These are phyloP conservation scores for Akabosia matsudoensis DNA, from an alignment of 1,140 invertebrate genomes.

Conservation along the genomic window DNA sequence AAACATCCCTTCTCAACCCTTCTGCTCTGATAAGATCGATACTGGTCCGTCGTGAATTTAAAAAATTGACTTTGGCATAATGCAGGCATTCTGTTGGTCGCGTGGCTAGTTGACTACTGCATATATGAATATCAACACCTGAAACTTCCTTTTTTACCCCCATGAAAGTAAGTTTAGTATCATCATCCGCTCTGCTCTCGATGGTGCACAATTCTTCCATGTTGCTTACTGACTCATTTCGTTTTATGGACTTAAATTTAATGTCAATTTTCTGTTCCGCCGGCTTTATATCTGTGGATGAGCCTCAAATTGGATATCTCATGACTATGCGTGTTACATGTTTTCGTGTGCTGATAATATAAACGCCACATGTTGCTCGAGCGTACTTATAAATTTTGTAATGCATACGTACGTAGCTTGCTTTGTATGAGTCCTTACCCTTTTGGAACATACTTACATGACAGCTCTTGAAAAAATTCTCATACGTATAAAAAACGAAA, in stretches of 20 bases:
- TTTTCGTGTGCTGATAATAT: background rate
- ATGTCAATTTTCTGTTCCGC: background rate
- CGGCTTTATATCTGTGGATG: background rate
- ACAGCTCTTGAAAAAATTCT: no score
- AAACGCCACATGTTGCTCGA: background rate
- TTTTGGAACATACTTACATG: no score
- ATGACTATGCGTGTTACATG: background rate
- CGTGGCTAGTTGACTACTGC: background rate
- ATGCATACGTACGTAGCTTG: background rate
- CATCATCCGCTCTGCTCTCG: no score
- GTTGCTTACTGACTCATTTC: background rate
- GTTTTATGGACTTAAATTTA: conserved; percentile 5
- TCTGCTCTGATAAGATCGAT: background rate
- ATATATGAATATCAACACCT: background rate
- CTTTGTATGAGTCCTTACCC: no score
- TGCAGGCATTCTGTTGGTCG: conserved; percentile 5
- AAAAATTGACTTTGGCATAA: background rate
- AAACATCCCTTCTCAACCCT: no score
- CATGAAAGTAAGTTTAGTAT: background rate
- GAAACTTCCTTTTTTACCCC: background rate
- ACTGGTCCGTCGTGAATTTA: background rate
- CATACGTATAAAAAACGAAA: no score
- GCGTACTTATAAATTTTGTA: no score
- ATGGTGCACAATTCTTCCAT: no score
- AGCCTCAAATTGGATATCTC: background rate